A percentile compares a stretch with the other conserved stretches of the same genome.
phyloP scores from a whole-genome alignment of 2,113 vertebrate species.

The Dipodomys merriami region DNA sequence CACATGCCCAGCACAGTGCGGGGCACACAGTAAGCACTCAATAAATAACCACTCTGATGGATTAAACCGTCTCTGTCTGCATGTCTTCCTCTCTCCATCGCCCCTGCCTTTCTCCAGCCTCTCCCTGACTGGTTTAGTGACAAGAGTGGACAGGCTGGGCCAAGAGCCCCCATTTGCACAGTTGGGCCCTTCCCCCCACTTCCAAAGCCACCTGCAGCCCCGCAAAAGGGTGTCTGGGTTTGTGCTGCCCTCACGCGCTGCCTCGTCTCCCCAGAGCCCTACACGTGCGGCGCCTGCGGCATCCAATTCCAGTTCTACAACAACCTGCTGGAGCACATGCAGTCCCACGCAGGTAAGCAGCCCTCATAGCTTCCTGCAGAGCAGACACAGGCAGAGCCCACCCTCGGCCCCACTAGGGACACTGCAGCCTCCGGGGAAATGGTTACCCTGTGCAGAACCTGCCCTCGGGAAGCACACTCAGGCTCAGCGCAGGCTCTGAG shows the following conservation, averaged over 20 bases:
- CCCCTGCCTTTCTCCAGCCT: background rate
- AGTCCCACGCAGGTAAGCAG: conserved; percentile 96
- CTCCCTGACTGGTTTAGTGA: background rate
- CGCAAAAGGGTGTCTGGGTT: accelerated
- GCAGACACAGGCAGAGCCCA: accelerated
- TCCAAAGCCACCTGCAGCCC: background rate
- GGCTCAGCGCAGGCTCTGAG: background rate
- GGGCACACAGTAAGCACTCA: conserved; percentile 69
- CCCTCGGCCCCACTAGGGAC: background rate
- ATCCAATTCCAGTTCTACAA: conserved; percentile 99
- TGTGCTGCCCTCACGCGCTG: conserved; percentile 67
- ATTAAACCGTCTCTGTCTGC: background rate
- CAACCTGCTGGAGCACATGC: conserved; percentile 99
- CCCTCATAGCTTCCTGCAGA: background rate
- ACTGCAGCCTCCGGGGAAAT: accelerated
- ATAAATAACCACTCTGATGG: background rate
- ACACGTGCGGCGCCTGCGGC: conserved; percentile 98
- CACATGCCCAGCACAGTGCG: conserved; percentile 43
- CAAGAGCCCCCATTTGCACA: background rate
- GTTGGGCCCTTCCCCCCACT: background rate
- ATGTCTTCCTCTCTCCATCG: background rate
- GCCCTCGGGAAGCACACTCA: too few species aligned
- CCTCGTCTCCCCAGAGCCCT: conserved; percentile 94
- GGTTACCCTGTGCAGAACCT: background rate
- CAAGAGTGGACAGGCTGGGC: conserved; percentile 25